These are phyloP conservation scores for Artemia franciscana DNA, from an alignment of 1,140 invertebrate species.

Conservation along the genomic window DNA sequence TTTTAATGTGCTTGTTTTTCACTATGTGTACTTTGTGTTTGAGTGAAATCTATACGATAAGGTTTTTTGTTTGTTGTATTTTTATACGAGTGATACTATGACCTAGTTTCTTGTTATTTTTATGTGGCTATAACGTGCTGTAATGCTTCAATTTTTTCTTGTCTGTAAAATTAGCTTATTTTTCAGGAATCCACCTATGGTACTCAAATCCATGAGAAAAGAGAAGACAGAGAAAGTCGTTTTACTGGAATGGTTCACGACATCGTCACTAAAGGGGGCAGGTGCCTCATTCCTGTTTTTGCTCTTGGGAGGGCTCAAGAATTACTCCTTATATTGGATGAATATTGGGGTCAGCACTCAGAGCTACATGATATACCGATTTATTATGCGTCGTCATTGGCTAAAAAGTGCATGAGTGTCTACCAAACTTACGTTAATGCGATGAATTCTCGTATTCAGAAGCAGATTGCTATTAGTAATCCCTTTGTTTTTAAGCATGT, in stretches of 20 bases:
- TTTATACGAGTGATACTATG: too few relatives aligned
- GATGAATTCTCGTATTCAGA: conserved; percentile 90
- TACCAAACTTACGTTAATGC: conserved; percentile 99
- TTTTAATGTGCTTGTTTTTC: too few relatives aligned
- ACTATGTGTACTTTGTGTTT: too few relatives aligned
- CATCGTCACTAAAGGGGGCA: conserved; percentile 80
- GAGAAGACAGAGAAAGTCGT: conserved; percentile 80
- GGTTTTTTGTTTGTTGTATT: too few relatives aligned
- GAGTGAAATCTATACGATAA: too few relatives aligned
- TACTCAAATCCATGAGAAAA: conserved; percentile 93
- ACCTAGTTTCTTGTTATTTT: too few relatives aligned
- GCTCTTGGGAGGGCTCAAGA: conserved; percentile 94
- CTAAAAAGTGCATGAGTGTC: conserved; percentile 99
- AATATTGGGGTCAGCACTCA: conserved; percentile 94
- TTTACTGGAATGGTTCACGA: conserved; percentile 90
- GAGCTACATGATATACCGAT: conserved; percentile 97
- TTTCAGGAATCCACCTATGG: conserved; percentile 89
- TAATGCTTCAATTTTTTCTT: too few relatives aligned
- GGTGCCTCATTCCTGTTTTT: conserved; percentile 96
- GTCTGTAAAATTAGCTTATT: too few relatives aligned
- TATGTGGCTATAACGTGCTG: too few relatives aligned
- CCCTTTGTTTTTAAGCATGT: conserved; percentile 99
- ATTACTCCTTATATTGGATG: conserved; percentile 81
- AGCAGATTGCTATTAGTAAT: conserved; percentile 94
- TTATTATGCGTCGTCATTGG: conserved; percentile 95